Base-by-base conservation (phyloP, 2,113 vertebrate species). In the Megaleporinus macrocephalus region DNA sequence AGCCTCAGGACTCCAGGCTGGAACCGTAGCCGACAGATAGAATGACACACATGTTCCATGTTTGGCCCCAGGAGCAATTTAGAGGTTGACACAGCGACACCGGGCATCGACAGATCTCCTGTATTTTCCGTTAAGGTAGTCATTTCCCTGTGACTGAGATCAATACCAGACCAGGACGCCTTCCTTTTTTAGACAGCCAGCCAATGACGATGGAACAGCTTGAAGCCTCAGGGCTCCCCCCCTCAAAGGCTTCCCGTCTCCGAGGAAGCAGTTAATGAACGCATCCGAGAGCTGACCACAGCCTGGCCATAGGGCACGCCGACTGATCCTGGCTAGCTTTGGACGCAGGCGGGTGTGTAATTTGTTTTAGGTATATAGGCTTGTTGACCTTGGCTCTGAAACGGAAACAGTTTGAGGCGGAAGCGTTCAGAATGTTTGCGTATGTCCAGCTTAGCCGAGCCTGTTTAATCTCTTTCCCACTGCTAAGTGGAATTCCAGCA, bases 21-120 rank as follows among this genome's bases (percentile, higher is more conserved):
- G 87, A 90, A 90, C 83, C 80, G 86, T 69, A 66, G 82, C 85
- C 89, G 88, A 91, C 88, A 86, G 88, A 87, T 86, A 86, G 87
- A 91, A 89, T 85, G 77, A 85, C 88, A 90, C 47, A 51, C 70
- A 79, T 85, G 73, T 87, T 84, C 49, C 68, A 82, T 16, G 86
- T 89, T 89, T 88, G 73, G 86, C 81, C 87, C 79, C 80, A 62
- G 85, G 84, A 88, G 84, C 78, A 89, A 90, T 92, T 89, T 91
- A 83, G 88, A 86, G 83, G 84, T 92, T 91, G 90, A 92, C 89
- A 88, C 86, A 73, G 75, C 89, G 86, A 91, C 80, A 85, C 84
- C 76, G 83, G 86, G 78, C 86, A 89, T 81, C 79, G 87, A 83
- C 87, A 85, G 74, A 89, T 88, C 77, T 79, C 61, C 59, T 85